Percentiles rank a stretch among this genome's conserved stretches.
phyloP scores from a whole-genome alignment of 2,888 invertebrate genomes.

The Epistrophe eligans region DNA sequence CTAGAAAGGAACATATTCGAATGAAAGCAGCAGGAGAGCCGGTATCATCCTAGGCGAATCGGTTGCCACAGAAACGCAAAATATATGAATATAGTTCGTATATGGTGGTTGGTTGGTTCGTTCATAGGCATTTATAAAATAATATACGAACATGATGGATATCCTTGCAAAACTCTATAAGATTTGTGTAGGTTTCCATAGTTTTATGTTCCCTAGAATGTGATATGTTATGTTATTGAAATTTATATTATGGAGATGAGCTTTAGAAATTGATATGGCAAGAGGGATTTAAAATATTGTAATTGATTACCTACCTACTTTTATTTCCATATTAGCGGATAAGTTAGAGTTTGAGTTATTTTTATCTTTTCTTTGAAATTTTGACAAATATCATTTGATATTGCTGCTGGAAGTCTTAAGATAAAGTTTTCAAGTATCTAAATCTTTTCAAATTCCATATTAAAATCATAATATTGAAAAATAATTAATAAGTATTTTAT shows the following conservation, averaged over 20 bases:
- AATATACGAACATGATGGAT: constrained; percentile 25
- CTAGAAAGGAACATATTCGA: background rate
- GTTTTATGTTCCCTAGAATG: constrained; percentile 26
- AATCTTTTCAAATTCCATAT: no score
- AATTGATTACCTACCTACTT: constrained; percentile 23
- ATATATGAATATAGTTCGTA: constrained; percentile 20
- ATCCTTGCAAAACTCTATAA: constrained; percentile 13
- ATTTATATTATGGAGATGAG: constrained; percentile 37
- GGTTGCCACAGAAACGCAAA: background rate
- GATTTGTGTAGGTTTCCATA: constrained; percentile 34
- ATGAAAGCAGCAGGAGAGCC: background rate
- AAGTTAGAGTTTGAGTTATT: background rate
- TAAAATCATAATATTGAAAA: no score
- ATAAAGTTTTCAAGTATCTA: background rate
- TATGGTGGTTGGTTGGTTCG: background rate
- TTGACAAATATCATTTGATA: background rate
- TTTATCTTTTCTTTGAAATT: background rate
- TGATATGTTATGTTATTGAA: constrained; percentile 37
- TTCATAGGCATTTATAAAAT: background rate
- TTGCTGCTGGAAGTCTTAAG: background rate
- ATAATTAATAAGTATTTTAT: no score
- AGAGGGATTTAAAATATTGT: constrained; percentile 15
- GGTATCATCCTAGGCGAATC: background rate
- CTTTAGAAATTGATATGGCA: constrained; percentile 34
- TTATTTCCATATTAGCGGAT: background rate